A percentile compares a stretch with the other conserved stretches of the same genome.
phyloP scores from a whole-genome alignment of 2,797 vertebrate genomes.

The Mareca penelope region DNA sequence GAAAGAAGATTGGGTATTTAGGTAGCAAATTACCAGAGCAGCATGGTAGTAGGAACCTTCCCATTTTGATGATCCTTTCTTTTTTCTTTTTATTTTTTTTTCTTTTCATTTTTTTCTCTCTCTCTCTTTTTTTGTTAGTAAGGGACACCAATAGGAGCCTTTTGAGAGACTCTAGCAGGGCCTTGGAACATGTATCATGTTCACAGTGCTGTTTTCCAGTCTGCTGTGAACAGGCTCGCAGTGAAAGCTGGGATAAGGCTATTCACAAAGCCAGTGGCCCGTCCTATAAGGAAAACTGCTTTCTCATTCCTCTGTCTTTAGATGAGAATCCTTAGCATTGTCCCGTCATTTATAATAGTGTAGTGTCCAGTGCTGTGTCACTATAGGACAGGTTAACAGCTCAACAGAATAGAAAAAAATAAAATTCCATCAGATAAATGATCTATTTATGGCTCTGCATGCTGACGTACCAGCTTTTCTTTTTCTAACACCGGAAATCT shows the following conservation, averaged over 20 bases:
- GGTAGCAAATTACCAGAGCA: neutral
- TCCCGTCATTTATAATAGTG: neutral
- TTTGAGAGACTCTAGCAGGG: neutral
- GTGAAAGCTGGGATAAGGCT: neutral
- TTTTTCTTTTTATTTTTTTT: neutral
- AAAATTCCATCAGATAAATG: neutral
- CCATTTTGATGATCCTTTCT: neutral
- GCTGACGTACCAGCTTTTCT: neutral
- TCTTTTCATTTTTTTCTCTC: no score
- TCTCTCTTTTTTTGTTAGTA: neutral
- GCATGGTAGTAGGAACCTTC: neutral
- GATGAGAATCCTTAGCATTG: neutral
- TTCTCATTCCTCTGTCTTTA: neutral
- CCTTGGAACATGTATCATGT: neutral
- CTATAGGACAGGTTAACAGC: conserved; percentile 10
- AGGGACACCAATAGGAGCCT: neutral
- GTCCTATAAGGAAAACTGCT: neutral
- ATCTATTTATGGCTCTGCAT: neutral
- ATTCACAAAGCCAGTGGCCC: neutral
- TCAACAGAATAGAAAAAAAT: conserved; percentile 1
- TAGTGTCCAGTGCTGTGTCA: neutral
- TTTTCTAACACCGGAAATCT: neutral
- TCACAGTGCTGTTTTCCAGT: neutral
- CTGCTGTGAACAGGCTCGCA: neutral
- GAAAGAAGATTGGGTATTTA: neutral